Evolutionary conservation across 2,797 vertebrate species (phyloP).

Genomic region (Sebastes steindachneri): DNA sequence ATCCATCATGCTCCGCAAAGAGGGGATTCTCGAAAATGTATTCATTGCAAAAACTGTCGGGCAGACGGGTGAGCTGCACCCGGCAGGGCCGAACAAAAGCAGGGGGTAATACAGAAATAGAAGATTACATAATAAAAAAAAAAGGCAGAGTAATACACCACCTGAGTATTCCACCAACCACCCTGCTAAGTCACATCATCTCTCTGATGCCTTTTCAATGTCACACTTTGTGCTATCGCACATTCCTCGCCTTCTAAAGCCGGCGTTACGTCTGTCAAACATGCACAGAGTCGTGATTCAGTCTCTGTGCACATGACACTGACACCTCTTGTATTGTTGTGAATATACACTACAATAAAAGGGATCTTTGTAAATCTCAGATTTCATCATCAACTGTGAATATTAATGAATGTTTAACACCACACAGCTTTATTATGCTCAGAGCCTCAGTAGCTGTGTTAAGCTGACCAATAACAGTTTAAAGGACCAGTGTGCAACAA

Average conservation of each 20-base stretch:
- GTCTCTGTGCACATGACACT: not conserved
- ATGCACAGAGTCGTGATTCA: not conserved
- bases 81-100: conserved; percentile 36
- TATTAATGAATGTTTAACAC: not conserved
- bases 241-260: conserved; percentile 22
- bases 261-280: conserved; percentile 14
- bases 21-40: conserved; percentile 51
- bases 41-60: conserved; percentile 48
- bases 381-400: not conserved
- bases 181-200: conserved; percentile 55
- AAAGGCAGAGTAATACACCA: conserved; percentile 27
- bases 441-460: not conserved
- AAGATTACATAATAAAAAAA: conserved; percentile 5
- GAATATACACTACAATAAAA: not conserved
- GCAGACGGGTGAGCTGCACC: conserved; percentile 37
- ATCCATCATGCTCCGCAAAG: conserved; percentile 67
- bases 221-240: conserved; percentile 67
- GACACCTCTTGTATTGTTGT: not conserved
- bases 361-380: not conserved
- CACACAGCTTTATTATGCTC: not conserved
- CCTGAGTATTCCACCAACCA: conserved; percentile 28
- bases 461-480: too few species aligned
- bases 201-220: conserved; percentile 64
- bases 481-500: too few species aligned
- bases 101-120: conserved; percentile 52